Percentiles rank a stretch among this genome's conserved stretches.
phyloP scores from a whole-genome alignment of 2,888 invertebrate genomes.

The Phalangium opilio region DNA sequence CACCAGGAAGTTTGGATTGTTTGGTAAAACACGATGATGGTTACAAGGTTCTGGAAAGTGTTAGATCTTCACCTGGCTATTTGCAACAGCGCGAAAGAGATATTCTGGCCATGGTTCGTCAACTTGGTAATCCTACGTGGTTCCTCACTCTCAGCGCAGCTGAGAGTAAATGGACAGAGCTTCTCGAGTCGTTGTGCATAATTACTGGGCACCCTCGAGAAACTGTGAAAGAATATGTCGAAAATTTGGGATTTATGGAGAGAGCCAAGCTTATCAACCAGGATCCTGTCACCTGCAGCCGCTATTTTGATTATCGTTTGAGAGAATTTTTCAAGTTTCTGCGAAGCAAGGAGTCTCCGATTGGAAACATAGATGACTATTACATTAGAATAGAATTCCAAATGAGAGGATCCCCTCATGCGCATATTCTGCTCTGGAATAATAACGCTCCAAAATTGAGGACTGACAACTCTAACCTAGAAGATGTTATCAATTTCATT shows the following conservation, averaged over 20 bases:
- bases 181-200: conserved; percentile 15
- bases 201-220: conserved; percentile 9
- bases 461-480: conserved; percentile 2
- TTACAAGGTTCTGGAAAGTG: no score
- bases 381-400: neutral
- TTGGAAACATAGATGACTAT: neutral
- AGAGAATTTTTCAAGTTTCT: conserved; percentile 11
- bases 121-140: conserved; percentile 20
- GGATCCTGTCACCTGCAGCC: conserved; percentile 21
- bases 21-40: no score
- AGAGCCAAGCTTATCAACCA: conserved; percentile 10
- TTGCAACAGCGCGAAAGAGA: conserved; percentile 19
- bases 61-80: conserved; percentile 18
- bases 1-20: no score
- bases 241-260: no score
- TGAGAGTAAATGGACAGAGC: conserved; percentile 22
- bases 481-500: neutral
- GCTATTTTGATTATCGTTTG: conserved; percentile 21
- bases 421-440: conserved; percentile 1
- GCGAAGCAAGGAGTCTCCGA: neutral
- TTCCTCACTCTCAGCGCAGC: conserved; percentile 22
- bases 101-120: conserved; percentile 20
- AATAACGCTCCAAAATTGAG: neutral
- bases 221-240: no score
- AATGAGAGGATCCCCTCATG: conserved; percentile 1